These are phyloP conservation scores for Phalera bucephala DNA, from an alignment of 2,888 invertebrate genomes.

Conservation along the genomic window DNA sequence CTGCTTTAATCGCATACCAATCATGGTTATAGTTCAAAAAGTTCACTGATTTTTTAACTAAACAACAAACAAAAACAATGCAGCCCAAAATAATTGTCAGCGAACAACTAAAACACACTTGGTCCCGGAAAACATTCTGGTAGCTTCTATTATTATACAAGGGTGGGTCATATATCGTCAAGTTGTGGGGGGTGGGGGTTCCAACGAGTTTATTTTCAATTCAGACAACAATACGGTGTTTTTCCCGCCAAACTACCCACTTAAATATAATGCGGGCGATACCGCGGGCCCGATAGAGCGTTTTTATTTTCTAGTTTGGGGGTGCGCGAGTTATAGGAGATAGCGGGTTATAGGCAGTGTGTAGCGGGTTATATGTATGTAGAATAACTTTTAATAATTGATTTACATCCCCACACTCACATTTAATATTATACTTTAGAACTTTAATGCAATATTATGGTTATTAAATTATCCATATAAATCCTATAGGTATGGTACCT, in stretches of 20 bases:
- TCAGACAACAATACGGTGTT: constrained; percentile 75
- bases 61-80: constrained; percentile 19
- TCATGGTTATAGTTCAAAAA: too few species aligned
- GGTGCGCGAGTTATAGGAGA: constrained; percentile 25
- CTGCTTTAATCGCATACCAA: too few species aligned
- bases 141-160: constrained; percentile 38
- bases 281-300: constrained; percentile 57
- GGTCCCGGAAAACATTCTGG: constrained; percentile 8
- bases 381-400: too few species aligned
- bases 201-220: constrained; percentile 72
- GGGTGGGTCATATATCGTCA: constrained; percentile 41
- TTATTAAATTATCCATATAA: too few species aligned
- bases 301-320: constrained; percentile 48
- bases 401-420: too few species aligned
- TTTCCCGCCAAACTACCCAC: constrained; percentile 77
- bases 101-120: constrained; percentile 27
- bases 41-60: too few species aligned
- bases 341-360: constrained; percentile 21
- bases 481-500: too few species aligned
- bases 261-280: constrained; percentile 77
- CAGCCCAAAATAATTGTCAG: constrained; percentile 26
- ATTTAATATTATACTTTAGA: too few species aligned
- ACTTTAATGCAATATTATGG: too few species aligned
- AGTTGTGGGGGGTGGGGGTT: constrained; percentile 28
- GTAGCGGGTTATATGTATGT: too few species aligned